Conservation (phyloP, 2,888 invertebrate species). For the Lasioglossum zephyrum region DNA sequence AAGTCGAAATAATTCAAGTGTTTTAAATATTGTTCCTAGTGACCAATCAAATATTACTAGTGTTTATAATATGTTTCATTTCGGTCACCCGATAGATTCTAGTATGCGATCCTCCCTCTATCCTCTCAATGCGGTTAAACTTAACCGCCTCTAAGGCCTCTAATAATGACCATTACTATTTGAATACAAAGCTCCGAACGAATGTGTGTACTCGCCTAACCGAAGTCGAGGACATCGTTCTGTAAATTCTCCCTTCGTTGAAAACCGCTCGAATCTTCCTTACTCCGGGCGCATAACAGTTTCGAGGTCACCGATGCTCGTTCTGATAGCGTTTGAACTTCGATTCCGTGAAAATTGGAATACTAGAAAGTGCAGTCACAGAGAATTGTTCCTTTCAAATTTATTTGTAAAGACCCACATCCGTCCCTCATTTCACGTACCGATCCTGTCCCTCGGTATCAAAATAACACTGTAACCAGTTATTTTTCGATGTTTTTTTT, state of each 20-base stretch:
- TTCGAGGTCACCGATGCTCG: not conserved
- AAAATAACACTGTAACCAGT: too few relatives aligned
- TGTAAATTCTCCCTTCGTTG: slow-evolving; percentile 13
- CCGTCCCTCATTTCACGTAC: too few relatives aligned
- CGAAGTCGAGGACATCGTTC: slow-evolving; percentile 6
- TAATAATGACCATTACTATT: slow-evolving; percentile 32
- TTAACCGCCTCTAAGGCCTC: slow-evolving; percentile 27
- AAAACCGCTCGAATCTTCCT: slow-evolving; percentile 10
- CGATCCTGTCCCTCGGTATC: too few relatives aligned
- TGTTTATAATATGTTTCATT: not conserved
- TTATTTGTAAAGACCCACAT: not conserved
- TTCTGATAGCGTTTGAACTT: slow-evolving; percentile 12
- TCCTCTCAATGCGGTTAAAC: not conserved
- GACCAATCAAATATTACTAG: too few relatives aligned
- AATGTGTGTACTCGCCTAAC: slow-evolving; percentile 12
- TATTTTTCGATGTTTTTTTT: too few relatives aligned
- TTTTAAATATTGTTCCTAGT: not conserved
- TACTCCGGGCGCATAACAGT: slow-evolving; percentile 1
- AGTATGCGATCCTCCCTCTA: not conserved
- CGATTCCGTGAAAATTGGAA: slow-evolving; percentile 17
- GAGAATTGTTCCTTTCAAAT: not conserved
- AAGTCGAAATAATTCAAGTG: not conserved
- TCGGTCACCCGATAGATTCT: slow-evolving; percentile 13
- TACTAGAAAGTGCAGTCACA: not conserved
- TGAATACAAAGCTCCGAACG: slow-evolving; percentile 43